These are phyloP conservation scores for Listrodromus nycthemerus DNA, from an alignment of 2,888 invertebrate genomes.

Conservation along the genomic window DNA sequence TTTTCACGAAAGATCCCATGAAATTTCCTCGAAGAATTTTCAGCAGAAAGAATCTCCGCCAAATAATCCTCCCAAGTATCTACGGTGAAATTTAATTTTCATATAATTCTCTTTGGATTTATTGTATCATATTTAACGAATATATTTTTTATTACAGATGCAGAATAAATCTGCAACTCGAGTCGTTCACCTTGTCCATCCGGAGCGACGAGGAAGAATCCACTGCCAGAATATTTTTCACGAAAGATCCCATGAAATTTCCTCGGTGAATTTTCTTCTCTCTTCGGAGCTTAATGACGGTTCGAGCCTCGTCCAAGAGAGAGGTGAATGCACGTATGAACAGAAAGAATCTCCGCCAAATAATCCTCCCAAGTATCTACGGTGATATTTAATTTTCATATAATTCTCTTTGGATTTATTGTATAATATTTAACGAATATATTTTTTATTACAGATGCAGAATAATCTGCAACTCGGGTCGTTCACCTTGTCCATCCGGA, in stretches of 20 bases:
- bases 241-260: conserved; percentile 10
- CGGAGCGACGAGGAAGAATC: neutral
- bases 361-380: no score
- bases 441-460: no score
- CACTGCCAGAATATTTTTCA: neutral
- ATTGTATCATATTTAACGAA: neutral
- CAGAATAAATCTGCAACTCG: neutral
- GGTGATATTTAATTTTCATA: no score
- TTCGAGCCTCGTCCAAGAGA: conserved; percentile 12
- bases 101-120: neutral
- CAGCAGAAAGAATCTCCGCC: no score
- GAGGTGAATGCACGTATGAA: conserved; percentile 34
- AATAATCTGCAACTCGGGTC: no score
- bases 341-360: no score
- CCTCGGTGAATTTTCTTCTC: conserved; percentile 39
- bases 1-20: no score
- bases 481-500: no score
- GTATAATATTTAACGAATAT: no score
- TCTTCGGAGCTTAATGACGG: conserved; percentile 42
- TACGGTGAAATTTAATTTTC: neutral
- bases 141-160: neutral
- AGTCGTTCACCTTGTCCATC: neutral
- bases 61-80: no score
- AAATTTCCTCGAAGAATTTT: no score
- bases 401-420: no score